phyloP scores from a whole-genome alignment of 1,140 invertebrate genomes.

The Zaprionus ornatus region DNA sequence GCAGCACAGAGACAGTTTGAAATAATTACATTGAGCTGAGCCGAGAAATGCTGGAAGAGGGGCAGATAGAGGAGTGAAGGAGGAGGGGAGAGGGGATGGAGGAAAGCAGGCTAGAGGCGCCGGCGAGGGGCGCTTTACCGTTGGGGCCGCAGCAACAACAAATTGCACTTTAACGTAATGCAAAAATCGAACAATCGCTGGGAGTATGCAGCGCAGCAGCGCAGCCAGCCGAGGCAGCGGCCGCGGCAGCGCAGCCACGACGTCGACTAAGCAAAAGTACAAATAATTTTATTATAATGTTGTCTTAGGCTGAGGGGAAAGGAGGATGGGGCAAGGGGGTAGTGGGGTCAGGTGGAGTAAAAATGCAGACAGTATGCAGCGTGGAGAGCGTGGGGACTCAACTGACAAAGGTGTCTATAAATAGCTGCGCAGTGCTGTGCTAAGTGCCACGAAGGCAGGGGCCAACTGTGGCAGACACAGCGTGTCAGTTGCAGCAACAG shows the following conservation, averaged over 20 bases:
- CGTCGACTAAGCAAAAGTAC: slow-evolving; percentile 60
- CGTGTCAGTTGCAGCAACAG: slow-evolving; percentile 65
- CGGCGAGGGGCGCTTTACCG: slow-evolving; percentile 15
- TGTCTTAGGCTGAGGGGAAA: slow-evolving; percentile 20
- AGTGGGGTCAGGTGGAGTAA: slow-evolving; percentile 28
- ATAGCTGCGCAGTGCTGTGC: slow-evolving; percentile 47
- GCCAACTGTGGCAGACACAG: slow-evolving; percentile 22
- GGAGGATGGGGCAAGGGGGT: neutral
- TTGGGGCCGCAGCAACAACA: slow-evolving; percentile 39
- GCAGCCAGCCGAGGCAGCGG: too few relatives aligned
- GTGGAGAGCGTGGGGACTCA: slow-evolving; percentile 61
- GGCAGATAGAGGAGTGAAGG: neutral
- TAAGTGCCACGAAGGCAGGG: slow-evolving; percentile 10
- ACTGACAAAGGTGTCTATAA: slow-evolving; percentile 62
- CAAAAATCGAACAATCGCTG: slow-evolving; percentile 60
- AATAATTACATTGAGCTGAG: slow-evolving; percentile 72
- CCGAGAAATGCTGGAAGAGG: neutral
- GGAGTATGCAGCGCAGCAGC: slow-evolving; percentile 40
- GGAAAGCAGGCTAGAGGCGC: too few relatives aligned
- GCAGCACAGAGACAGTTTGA: slow-evolving; percentile 68
- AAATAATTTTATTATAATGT: slow-evolving; percentile 80
- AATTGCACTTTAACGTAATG: slow-evolving; percentile 34
- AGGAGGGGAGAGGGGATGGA: neutral
- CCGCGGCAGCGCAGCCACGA: neutral
- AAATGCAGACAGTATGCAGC: slow-evolving; percentile 17